phyloP scores from a whole-genome alignment of 2,113 vertebrate species.

The Xenus cinereus region DNA sequence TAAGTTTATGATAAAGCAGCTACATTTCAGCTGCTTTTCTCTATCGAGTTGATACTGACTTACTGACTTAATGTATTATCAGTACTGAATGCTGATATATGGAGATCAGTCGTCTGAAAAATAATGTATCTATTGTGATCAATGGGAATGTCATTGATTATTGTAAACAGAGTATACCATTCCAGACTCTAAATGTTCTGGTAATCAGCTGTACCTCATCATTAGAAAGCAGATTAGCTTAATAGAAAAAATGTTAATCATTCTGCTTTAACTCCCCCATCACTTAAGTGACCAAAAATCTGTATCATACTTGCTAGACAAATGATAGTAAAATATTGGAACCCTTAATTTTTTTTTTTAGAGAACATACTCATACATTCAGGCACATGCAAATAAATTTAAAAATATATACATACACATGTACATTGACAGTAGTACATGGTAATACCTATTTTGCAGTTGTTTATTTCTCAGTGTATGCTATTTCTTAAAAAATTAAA shows the following conservation, averaged over 20 bases:
- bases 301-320: background rate
- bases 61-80: slow-evolving; percentile 50
- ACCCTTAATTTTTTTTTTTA: background rate
- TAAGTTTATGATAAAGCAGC: slow-evolving; percentile 48
- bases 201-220: background rate
- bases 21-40: slow-evolving; percentile 36
- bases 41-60: slow-evolving; percentile 30
- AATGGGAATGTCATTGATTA: slow-evolving; percentile 48
- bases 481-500: slow-evolving; percentile 37
- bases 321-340: background rate
- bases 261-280: background rate
- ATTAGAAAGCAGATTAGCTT: slow-evolving; percentile 25
- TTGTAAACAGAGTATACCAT: slow-evolving; percentile 50
- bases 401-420: background rate
- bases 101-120: slow-evolving; percentile 49
- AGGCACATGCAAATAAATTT: background rate
- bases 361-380: background rate
- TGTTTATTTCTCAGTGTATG: background rate
- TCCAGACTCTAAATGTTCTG: background rate
- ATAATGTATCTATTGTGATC: slow-evolving; percentile 50
- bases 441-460: background rate
- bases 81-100: slow-evolving; percentile 37
- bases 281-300: background rate
- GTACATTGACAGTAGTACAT: background rate
- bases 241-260: slow-evolving; percentile 42